phyloP scores from a whole-genome alignment of 2,797 vertebrate genomes.

The Sebastes vulpes region DNA sequence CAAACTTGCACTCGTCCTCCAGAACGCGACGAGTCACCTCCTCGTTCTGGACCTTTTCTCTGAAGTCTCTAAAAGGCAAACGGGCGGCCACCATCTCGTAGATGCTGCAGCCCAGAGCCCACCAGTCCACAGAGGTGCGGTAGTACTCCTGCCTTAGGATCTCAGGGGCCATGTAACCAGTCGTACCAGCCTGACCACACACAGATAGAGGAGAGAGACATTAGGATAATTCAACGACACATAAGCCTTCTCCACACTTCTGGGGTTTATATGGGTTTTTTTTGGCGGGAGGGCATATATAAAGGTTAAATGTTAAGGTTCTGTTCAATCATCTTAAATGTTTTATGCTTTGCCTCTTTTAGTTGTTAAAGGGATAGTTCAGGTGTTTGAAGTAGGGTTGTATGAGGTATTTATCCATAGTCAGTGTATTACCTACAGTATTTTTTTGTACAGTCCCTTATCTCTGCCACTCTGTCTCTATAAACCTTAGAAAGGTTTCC shows the following conservation, averaged over 20 bases:
- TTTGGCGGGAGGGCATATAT: not conserved
- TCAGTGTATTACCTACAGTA: too few species aligned
- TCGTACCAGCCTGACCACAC: slow-evolving; percentile 77
- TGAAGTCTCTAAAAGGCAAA: slow-evolving; percentile 91
- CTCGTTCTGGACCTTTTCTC: slow-evolving; percentile 90
- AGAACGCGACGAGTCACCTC: slow-evolving; percentile 90
- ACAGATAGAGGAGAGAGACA: not conserved
- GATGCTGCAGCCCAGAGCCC: slow-evolving; percentile 93
- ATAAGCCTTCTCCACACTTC: not conserved
- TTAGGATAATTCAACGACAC: not conserved
- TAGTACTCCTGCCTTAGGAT: slow-evolving; percentile 87
- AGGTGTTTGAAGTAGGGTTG: too few species aligned
- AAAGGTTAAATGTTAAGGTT: not conserved
- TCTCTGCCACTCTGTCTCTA: not conserved
- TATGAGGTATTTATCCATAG: too few species aligned
- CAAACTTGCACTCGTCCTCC: slow-evolving; percentile 90
- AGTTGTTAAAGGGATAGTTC: not conserved
- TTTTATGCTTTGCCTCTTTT: not conserved
- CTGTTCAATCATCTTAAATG: not conserved
- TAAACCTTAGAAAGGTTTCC: not conserved
- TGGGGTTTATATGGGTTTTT: not conserved
- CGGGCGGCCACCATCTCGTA: slow-evolving; percentile 93
- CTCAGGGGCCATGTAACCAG: slow-evolving; percentile 85
- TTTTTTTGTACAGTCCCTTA: too few species aligned
- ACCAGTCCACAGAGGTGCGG: slow-evolving; percentile 92